phyloP scores from a whole-genome alignment of 1,140 invertebrate species.

The Drosophila tani region DNA sequence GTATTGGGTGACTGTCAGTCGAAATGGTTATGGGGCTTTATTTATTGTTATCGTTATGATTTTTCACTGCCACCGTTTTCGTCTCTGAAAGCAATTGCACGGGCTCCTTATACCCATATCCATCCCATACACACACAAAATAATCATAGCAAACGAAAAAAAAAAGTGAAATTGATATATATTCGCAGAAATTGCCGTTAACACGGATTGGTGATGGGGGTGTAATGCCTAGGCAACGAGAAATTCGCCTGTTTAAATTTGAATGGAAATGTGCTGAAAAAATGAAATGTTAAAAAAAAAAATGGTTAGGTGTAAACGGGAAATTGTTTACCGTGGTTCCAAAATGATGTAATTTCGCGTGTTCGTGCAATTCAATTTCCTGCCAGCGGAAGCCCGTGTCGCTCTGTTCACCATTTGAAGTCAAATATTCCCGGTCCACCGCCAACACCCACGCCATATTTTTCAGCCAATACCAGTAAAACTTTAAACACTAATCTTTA shows the following conservation, averaged over 20 bases:
- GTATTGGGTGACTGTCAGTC: neutral
- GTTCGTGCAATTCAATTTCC: constrained; percentile 84
- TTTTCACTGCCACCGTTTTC: neutral
- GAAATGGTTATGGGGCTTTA: neutral
- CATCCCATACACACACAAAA: constrained; percentile 30
- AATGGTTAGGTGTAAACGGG: constrained; percentile 69
- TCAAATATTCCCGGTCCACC: constrained; percentile 54
- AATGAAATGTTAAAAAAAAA: constrained; percentile 44
- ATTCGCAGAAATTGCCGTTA: constrained; percentile 75
- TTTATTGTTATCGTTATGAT: neutral
- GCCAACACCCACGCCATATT: neutral
- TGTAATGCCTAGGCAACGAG: constrained; percentile 67
- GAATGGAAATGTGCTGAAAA: constrained; percentile 44
- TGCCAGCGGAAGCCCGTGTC: constrained; percentile 86
- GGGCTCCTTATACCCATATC: neutral
- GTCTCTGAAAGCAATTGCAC: neutral
- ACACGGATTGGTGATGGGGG: constrained; percentile 47
- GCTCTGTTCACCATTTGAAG: constrained; percentile 81
- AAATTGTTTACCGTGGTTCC: constrained; percentile 83
- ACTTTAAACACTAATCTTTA: constrained; percentile 32
- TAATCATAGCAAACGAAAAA: constrained; percentile 14
- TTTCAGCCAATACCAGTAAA: neutral
- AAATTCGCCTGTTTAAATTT: constrained; percentile 71
- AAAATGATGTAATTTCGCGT: constrained; percentile 84
- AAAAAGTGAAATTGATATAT: constrained; percentile 81